Percentiles rank a stretch among this genome's conserved stretches.
Evolutionary conservation across 1,140 invertebrate species (phyloP).

Genomic region (Hyles vespertilio): DNA sequence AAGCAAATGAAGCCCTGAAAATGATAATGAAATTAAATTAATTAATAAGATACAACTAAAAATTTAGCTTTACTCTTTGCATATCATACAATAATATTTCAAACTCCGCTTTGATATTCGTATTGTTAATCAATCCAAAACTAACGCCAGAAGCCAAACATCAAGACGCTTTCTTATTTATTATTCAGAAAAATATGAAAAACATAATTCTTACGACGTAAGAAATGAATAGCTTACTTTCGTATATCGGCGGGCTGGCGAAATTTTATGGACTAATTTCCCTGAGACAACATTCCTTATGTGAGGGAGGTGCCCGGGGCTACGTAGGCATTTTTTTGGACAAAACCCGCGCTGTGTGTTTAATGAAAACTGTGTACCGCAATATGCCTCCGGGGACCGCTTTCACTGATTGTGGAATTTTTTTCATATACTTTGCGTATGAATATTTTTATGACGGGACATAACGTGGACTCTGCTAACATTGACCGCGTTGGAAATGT

Average conservation of each 20-base stretch:
- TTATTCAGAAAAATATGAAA: slow-evolving; percentile 3
- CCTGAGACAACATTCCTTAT: slow-evolving; percentile 68
- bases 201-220: slow-evolving; percentile 24
- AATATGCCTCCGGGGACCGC: slow-evolving; percentile 61
- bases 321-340: slow-evolving; percentile 61
- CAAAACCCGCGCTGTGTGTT: slow-evolving; percentile 59
- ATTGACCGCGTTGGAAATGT: slow-evolving; percentile 2
- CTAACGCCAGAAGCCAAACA: slow-evolving; percentile 25
- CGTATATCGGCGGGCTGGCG: slow-evolving; percentile 30
- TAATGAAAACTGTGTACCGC: slow-evolving; percentile 67
- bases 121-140: too few relatives aligned
- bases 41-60: too few relatives aligned
- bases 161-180: slow-evolving; percentile 6
- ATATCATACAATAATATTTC: too few relatives aligned
- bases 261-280: slow-evolving; percentile 74
- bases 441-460: slow-evolving; percentile 53
- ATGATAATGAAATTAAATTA: too few relatives aligned
- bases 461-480: slow-evolving; percentile 17
- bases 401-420: slow-evolving; percentile 61
- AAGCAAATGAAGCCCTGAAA: too few relatives aligned
- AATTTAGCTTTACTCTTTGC: too few relatives aligned
- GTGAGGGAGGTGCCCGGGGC: slow-evolving; percentile 51
- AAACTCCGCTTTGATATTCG: too few relatives aligned
- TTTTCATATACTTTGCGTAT: slow-evolving; percentile 46
- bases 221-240: slow-evolving; percentile 15